Conservation (phyloP, 2,888 invertebrate species). For the Adelphocoris suturalis region DNA sequence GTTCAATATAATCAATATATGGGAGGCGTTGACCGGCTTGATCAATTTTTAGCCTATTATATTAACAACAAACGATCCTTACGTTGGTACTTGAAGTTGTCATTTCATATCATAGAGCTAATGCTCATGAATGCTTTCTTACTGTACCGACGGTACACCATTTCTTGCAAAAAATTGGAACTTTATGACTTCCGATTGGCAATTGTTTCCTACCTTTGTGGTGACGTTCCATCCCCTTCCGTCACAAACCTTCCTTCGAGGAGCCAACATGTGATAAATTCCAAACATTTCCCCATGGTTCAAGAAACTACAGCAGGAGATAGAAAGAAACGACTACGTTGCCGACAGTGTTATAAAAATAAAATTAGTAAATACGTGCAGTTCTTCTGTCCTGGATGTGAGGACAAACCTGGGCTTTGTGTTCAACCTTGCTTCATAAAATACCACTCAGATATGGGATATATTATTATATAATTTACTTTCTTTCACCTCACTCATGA, state of each 20-base stretch:
- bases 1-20: constrained; percentile 35
- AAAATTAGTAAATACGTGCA: not conserved
- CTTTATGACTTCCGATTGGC: not conserved
- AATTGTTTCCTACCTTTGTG: not conserved
- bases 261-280: not conserved
- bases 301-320: not conserved
- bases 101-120: constrained; percentile 6
- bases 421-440: not conserved
- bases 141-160: not conserved
- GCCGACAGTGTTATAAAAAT: not conserved
- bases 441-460: too few species aligned
- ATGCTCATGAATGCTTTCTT: not conserved
- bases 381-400: not conserved
- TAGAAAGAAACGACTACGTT: not conserved
- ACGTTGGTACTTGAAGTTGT: constrained; percentile 67
- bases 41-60: constrained; percentile 67
- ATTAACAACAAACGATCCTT: constrained; percentile 29
- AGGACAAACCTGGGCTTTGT: too few species aligned
- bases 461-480: too few species aligned
- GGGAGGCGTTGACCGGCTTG: constrained; percentile 64
- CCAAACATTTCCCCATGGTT: not conserved
- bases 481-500: too few species aligned
- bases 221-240: not conserved
- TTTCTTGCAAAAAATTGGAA: not conserved
- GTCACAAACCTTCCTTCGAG: not conserved